Percentiles rank a stretch among this genome's conserved stretches.
Conservation (phyloP, 2,113 vertebrate genomes). For the Coryphaenoides rupestris region DNA sequence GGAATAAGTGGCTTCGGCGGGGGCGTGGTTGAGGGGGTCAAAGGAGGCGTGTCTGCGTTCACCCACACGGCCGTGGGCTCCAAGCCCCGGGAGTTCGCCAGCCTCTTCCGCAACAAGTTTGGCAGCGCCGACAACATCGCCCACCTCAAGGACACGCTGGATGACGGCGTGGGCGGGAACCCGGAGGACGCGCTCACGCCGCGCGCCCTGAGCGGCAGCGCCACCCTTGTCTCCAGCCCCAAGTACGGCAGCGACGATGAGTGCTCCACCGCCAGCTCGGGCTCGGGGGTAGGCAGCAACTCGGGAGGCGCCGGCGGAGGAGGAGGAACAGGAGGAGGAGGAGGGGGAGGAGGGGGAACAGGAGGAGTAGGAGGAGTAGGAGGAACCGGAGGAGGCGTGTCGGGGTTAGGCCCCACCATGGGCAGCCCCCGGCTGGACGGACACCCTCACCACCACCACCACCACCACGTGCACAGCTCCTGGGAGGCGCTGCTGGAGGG, state of each 20-base stretch:
- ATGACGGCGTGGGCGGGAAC: slow-evolving; percentile 77
- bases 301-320: slow-evolving; percentile 74
- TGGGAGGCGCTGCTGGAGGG: slow-evolving; percentile 91
- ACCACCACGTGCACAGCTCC: slow-evolving; percentile 75
- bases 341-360: slow-evolving; percentile 18
- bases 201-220: slow-evolving; percentile 88
- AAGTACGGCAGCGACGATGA: slow-evolving; percentile 97
- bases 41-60: slow-evolving; percentile 90
- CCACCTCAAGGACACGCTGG: slow-evolving; percentile 90
- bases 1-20: slow-evolving; percentile 96
- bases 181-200: slow-evolving; percentile 80
- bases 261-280: slow-evolving; percentile 91
- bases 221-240: slow-evolving; percentile 93
- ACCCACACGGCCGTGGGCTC: slow-evolving; percentile 93
- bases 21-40: slow-evolving; percentile 92
- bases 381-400: slow-evolving; percentile 31
- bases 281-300: slow-evolving; percentile 87
- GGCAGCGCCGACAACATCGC: slow-evolving; percentile 97
- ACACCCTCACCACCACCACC: slow-evolving; percentile 82
- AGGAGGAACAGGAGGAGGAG: slow-evolving; percentile 51
- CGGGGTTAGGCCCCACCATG: slow-evolving; percentile 64
- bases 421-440: slow-evolving; percentile 88
- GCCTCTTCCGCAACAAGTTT: slow-evolving; percentile 96
- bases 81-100: slow-evolving; percentile 94
- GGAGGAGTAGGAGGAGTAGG: slow-evolving; percentile 29